Base-by-base conservation (phyloP, 2,888 invertebrate genomes). In the Stenchaetothrips biformis region DNA sequence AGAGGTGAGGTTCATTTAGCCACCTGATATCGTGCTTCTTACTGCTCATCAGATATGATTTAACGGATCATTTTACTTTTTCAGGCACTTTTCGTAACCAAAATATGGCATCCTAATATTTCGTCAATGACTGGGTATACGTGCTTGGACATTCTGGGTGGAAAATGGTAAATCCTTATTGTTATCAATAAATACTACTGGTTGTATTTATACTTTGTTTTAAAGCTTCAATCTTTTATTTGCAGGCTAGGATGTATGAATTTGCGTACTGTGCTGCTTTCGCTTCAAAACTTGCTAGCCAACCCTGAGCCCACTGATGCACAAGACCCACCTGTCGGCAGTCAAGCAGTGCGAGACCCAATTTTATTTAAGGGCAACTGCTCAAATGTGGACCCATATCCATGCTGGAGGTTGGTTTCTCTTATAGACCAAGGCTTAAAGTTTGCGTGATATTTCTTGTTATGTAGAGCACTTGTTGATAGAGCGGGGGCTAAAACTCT, bases 271-370 rank as follows among this genome's bases (percentile, higher is more conserved):
- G 62, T 62, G 6, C 13, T 62, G 6, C 62, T 62, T 18, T 62
- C 62, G 18, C 13, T 62, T 62, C 62, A 62, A 62, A 62, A 62
- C 62, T 62, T 62, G 62, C 62, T 62, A 62, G 62, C 62, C 9
- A 62, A 62, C 18, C 62, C 62, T 6, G 62, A 16, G 18, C 62
- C 62, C 8, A 18, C 8, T 62, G 62, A 62, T 18, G 13, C 62
- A 18, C 9, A 62, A 62, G 18, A 62, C 62, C 6, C 13, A 6
- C 6, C 18, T 8, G 62, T 18, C 18, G 62, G 62, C 8, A 18
- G 13, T 18, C 62, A 62, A 18, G 62, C 62, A 9, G 13, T 62
- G 18, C 9, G 18, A 6, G 18, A 62, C 18, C 62, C 62, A 62
- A 6, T 13, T 9, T 8, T 62, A 62, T 62, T 62, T 62, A 16